Conservation (phyloP, 2,888 invertebrate genomes). For the Eupithecia subumbrata region DNA sequence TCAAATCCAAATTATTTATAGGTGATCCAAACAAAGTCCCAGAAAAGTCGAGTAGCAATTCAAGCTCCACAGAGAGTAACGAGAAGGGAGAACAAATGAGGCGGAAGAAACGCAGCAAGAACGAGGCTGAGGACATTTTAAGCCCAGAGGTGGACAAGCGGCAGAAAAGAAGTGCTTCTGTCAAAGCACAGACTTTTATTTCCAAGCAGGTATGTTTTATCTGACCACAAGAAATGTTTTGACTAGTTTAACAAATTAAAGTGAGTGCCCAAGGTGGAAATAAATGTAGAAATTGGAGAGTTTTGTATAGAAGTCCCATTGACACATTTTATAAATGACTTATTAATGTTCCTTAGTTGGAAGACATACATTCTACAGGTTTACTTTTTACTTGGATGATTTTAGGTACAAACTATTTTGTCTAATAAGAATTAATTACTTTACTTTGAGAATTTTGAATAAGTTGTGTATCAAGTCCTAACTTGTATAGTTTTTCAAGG, state of each 20-base stretch:
- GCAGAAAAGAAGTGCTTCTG: conserved; percentile 73
- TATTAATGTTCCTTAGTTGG: too few relatives aligned
- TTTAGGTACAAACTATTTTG: not conserved
- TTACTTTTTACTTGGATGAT: not conserved
- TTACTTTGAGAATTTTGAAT: not conserved
- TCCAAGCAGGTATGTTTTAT: conserved; percentile 64
- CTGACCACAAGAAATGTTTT: not conserved
- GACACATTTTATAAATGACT: too few relatives aligned
- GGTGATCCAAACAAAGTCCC: conserved; percentile 58
- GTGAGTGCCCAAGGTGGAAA: not conserved
- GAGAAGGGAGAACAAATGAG: conserved; percentile 43
- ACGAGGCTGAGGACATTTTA: conserved; percentile 70
- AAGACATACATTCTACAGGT: too few relatives aligned
- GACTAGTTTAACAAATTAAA: not conserved
- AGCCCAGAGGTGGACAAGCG: conserved; percentile 76
- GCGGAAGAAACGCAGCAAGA: conserved; percentile 73
- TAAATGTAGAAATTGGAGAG: not conserved
- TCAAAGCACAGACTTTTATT: conserved; percentile 75
- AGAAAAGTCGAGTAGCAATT: conserved; percentile 42
- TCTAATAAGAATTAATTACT: not conserved
- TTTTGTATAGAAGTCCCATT: not conserved
- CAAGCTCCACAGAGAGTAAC: conserved; percentile 47
- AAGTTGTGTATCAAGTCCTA: not conserved
- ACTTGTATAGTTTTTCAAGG: not conserved
- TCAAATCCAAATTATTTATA: conserved; percentile 40